Evolutionary conservation across 1,140 invertebrate genomes (phyloP).

Genomic region (Zaprionus davidi): DNA sequence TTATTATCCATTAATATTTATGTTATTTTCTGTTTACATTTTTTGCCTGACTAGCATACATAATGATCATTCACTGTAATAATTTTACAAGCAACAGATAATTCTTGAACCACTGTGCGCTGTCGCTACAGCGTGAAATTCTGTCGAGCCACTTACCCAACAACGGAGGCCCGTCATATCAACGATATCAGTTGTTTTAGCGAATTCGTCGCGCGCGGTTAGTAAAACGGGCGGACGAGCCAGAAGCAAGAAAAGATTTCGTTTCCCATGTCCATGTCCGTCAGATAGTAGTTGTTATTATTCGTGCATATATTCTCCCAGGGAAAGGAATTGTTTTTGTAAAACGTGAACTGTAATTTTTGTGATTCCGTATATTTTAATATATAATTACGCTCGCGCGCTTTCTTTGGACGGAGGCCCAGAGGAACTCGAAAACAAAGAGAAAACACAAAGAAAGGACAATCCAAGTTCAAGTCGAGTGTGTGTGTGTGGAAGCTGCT

Average conservation of each 20-base stretch:
- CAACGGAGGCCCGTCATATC: conserved; percentile 77
- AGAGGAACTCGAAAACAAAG: conserved; percentile 26
- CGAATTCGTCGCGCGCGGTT: conserved; percentile 74
- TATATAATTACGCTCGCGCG: conserved; percentile 63
- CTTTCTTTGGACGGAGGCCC: conserved; percentile 45
- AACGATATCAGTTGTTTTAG: conserved; percentile 79
- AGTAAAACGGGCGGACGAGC: conserved; percentile 38
- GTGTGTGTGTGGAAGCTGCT: conserved; percentile 55
- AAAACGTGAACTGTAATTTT: conserved; percentile 66
- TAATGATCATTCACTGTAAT: neutral
- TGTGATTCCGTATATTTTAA: conserved; percentile 67
- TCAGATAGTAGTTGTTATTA: conserved; percentile 41
- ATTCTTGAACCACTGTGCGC: conserved; percentile 43
- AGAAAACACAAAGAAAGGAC: conserved; percentile 56
- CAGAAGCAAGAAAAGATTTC: conserved; percentile 45
- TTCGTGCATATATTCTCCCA: conserved; percentile 13
- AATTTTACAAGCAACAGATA: neutral
- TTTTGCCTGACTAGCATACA: neutral
- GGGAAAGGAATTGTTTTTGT: conserved; percentile 23
- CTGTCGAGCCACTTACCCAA: conserved; percentile 61
- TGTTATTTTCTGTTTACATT: neutral
- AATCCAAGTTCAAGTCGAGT: conserved; percentile 63
- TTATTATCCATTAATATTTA: neutral
- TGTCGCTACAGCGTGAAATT: conserved; percentile 52
- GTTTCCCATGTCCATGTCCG: conserved; percentile 53